phyloP scores from a whole-genome alignment of 2,113 vertebrate species.

The Odocoileus hemionus region DNA sequence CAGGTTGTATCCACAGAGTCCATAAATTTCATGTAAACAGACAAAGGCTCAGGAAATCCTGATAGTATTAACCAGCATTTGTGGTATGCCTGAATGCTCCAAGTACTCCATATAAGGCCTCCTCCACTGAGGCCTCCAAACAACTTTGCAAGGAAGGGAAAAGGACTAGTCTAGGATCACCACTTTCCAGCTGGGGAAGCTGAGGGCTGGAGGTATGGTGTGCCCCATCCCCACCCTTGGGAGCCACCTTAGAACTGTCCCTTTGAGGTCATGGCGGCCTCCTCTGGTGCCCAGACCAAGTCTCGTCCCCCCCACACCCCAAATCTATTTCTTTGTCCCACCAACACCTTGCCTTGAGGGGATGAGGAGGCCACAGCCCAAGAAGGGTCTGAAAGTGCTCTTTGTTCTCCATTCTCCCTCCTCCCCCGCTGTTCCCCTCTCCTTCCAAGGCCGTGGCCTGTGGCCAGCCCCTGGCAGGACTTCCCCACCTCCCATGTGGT shows the following conservation, averaged over 20 bases:
- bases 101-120: neutral
- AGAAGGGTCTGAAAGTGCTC: neutral
- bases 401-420: neutral
- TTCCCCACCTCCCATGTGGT: accelerated
- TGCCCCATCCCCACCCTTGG: neutral
- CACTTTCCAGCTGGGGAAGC: neutral
- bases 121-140: neutral
- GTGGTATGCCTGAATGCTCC: too few species aligned
- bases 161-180: neutral
- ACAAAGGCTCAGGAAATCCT: neutral
- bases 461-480: neutral
- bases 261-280: neutral
- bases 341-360: neutral
- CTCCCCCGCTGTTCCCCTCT: too few species aligned
- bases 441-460: neutral
- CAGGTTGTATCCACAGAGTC: neutral
- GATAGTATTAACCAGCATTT: neutral
- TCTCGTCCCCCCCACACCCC: neutral
- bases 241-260: neutral
- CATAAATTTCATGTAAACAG: neutral
- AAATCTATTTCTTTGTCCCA: neutral
- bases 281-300: neutral
- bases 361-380: neutral
- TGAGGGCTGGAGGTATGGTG: neutral
- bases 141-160: neutral